Base-by-base conservation (phyloP, 2,888 invertebrate genomes). In the Theodoxus fluviatilis region DNA sequence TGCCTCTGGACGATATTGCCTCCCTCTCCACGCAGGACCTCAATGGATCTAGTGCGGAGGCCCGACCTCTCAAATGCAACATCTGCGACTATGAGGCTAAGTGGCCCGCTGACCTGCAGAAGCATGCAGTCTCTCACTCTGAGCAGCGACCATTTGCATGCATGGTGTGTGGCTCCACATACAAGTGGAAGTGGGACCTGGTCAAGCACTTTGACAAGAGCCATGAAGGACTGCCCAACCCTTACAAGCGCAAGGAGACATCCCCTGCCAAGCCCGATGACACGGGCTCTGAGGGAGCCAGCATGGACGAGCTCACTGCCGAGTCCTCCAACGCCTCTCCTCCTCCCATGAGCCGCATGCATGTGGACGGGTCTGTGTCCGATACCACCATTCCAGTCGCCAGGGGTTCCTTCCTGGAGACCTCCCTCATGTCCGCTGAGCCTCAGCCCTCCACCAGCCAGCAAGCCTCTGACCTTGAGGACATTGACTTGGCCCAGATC, bases 171-270 rank as follows among this genome's bases (percentile, higher is more conserved):
- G 85, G 84, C 1, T 82, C 84, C 12, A 83, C 84, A 22, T 86
- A 85, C 78, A 84, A 86, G 68, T 85, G 86, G 85, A 84, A 85
- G 70, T 85, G 86, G 84, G 86, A 86, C 74, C 77, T 87, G 55
- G 86, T 84, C 22, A 83, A 84, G 68, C 87, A 87, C 73, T 87
- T 86, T 76, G 84, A 85, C 67, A 84, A 85, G 71, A 81, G 83
- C 67, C 87, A 87, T 69, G 79, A 76, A 52, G 76, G 78, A 28
- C 78, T 84, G 33, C 82, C 84, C 3, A 87, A 87, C 75, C 87
- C 86, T n/a, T n/a, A n/a, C n/a, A n/a, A n/a, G n/a, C n/a, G n/a
- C n/a, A n/a, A n/a, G n/a, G n/a, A n/a, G n/a, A n/a, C n/a, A n/a
- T n/a, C n/a, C n/a, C n/a, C n/a, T n/a, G n/a, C n/a, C n/a, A n/a